Evolutionary conservation across 2,113 vertebrate species (phyloP).

Genomic region (Diadophis punctatus): DNA sequence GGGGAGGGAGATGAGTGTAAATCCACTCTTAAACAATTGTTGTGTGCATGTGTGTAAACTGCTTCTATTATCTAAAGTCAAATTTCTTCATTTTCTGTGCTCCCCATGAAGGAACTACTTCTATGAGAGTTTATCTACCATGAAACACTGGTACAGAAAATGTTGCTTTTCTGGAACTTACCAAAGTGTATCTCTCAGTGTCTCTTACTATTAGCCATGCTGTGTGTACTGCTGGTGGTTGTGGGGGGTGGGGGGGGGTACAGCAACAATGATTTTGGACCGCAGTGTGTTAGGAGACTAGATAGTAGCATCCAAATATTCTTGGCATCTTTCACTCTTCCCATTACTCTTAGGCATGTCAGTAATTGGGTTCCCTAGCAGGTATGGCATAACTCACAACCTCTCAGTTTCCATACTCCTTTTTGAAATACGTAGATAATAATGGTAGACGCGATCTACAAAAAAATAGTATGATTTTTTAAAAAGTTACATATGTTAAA

Average conservation of each 20-base stretch:
- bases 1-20: background rate
- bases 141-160: background rate
- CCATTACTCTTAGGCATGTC: background rate
- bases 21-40: background rate
- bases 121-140: background rate
- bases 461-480: background rate
- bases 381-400: background rate
- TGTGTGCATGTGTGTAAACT: background rate
- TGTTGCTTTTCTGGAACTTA: background rate
- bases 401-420: background rate
- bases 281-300: background rate
- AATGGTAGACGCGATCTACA: background rate
- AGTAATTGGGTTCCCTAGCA: background rate
- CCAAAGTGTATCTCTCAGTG: background rate
- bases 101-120: background rate
- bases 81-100: background rate
- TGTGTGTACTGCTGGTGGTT: background rate
- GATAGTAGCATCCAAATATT: background rate
- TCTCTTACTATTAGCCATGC: background rate
- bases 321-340: background rate
- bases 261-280: background rate
- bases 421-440: background rate
- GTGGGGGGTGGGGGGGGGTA: fast-evolving
- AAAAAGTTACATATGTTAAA: background rate
- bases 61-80: background rate